A percentile compares a stretch with the other conserved stretches of the same genome.
phyloP scores from a whole-genome alignment of 2,888 invertebrate species.

The Cataglyphis livida region DNA sequence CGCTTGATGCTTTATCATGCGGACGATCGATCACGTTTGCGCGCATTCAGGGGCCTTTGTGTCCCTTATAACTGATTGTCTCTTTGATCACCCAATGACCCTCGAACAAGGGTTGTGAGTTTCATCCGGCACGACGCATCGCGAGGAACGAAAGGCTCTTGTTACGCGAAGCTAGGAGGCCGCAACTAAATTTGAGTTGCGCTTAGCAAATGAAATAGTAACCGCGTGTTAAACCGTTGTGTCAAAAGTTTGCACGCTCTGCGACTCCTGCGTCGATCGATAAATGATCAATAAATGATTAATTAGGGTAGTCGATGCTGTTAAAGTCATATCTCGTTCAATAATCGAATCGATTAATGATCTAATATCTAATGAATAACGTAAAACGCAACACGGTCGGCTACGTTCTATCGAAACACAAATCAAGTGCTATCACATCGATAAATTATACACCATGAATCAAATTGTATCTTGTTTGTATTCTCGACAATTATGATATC shows the following conservation, averaged over 20 bases:
- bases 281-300: conserved; percentile 1
- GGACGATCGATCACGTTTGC: background rate
- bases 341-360: background rate
- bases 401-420: conserved; percentile 1
- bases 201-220: background rate
- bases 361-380: background rate
- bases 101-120: conserved; percentile 62
- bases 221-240: no score
- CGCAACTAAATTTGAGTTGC: conserved; percentile 3
- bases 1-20: background rate
- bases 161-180: background rate
- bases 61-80: background rate
- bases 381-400: background rate
- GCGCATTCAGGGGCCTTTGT: background rate
- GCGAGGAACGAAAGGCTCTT: conserved; percentile 5
- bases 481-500: conserved; percentile 1
- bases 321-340: background rate
- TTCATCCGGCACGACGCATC: conserved; percentile 29
- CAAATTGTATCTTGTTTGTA: background rate
- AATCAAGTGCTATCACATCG: conserved; percentile 3
- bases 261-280: background rate
- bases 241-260: background rate
- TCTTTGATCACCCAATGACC: conserved; percentile 19
- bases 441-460: conserved; percentile 1
- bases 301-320: conserved; percentile 1